Evolutionary conservation across 2,888 invertebrate species (phyloP).

Genomic region (Lamellibrachia columna): DNA sequence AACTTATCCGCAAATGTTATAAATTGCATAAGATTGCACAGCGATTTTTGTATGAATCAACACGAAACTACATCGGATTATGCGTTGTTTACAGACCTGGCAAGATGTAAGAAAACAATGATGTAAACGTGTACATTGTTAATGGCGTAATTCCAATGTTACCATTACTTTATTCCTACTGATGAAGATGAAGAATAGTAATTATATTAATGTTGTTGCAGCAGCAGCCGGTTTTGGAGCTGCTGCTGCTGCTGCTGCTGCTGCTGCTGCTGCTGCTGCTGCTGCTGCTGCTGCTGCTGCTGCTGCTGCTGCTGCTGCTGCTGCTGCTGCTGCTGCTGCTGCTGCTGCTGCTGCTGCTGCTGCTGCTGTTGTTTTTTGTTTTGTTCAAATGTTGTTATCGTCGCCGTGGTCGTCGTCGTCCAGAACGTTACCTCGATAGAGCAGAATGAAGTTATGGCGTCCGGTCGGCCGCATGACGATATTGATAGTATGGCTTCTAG

Average conservation of each 20-base stretch:
- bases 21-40: too few species aligned
- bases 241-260: neutral
- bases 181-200: neutral
- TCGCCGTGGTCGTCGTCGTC: too few species aligned
- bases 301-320: constrained; percentile 19
- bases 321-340: constrained; percentile 19
- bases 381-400: too few species aligned
- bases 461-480: neutral
- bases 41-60: neutral
- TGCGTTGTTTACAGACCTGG: too few species aligned
- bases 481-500: neutral
- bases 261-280: constrained; percentile 19
- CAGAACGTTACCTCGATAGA: neutral
- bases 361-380: neutral
- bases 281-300: constrained; percentile 19
- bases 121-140: too few species aligned
- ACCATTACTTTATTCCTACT: too few species aligned
- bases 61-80: too few species aligned
- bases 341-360: constrained; percentile 19
- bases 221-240: neutral
- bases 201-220: neutral
- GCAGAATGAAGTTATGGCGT: neutral
- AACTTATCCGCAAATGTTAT: neutral
- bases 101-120: too few species aligned
- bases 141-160: too few species aligned